Evolutionary conservation across 2,797 vertebrate species (phyloP), one percentile per base, ranked within the genome.

Genomic region (Oryzias dopingdopingensis): DNA sequence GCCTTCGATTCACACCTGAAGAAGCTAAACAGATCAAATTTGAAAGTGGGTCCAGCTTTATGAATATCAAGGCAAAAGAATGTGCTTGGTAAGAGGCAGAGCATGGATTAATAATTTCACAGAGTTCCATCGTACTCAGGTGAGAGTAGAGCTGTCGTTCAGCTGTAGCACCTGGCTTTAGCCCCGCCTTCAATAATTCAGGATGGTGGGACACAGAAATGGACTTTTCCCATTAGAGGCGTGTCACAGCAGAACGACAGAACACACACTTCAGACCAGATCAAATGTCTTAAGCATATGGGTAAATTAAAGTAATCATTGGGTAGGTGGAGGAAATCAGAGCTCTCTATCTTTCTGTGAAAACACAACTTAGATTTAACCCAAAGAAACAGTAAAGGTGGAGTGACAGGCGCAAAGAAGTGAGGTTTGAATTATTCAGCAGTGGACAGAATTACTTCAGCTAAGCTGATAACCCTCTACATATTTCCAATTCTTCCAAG

Each of bases 181-280:
- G 69, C 68, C 68, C 74, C 70, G 8, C 81, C 82, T 85, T 88
- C 75, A 88, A 87, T 89, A 78, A 85, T 89, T 85, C 67, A 88
- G 48, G 59, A 57, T 65, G 67, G 75, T 71, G 70, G 75, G 63
- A 42, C 10, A 32, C 12, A 71, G 71, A 76, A 66, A 72, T 47
- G 67, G 74, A 60, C 40, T 14, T 70, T 52, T 49, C 42, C 79
- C 74, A 74, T 80, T 72, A 83, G 62, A 72, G 56, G 56, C 5
- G 58, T 75, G 79, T 74, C 70, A 69, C 57, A 14, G 45, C 53
- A n/a, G 53, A 49, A 62, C 6, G 12, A 14, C 0, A 44, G 20
- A 16, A 44, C 65, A 15, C 56, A 47, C 43, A 41, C 52, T 60
- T 42, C 29, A 43, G 52, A 65, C n/a, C 57, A 20, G 10, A 52